Evolutionary conservation across 2,113 vertebrate genomes (phyloP).

Genomic region (Catharus fuscescens): DNA sequence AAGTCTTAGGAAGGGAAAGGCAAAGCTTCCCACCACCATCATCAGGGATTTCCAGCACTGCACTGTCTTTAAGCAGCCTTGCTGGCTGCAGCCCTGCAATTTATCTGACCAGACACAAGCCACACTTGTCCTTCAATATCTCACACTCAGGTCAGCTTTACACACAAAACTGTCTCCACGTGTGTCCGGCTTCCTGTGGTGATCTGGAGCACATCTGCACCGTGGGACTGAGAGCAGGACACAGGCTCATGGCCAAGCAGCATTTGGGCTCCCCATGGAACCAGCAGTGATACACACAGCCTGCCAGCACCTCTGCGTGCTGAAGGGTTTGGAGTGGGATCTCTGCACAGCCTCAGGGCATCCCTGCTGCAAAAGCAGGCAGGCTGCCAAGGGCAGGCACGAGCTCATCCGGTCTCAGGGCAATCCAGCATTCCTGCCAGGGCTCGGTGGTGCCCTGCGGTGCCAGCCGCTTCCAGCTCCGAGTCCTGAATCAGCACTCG

Average conservation of each 20-base stretch:
- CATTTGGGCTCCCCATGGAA: not conserved
- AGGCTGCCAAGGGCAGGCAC: constrained; percentile 19
- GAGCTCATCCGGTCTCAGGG: not conserved
- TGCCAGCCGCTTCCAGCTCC: constrained; percentile 8
- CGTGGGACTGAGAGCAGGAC: rapidly evolving
- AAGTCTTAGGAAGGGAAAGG: not conserved
- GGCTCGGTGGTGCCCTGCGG: not conserved
- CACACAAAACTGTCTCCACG: rapidly evolving
- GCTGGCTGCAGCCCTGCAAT: not conserved
- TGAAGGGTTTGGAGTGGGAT: not conserved
- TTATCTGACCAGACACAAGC: not conserved
- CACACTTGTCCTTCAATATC: not conserved
- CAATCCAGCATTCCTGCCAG: not conserved
- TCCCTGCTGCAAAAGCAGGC: not conserved
- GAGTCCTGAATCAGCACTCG: not conserved
- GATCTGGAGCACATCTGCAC: not conserved
- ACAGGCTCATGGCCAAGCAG: not conserved
- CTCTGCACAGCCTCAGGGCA: not conserved
- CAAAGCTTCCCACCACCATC: not conserved
- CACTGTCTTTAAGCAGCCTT: not conserved
- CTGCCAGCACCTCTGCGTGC: not conserved
- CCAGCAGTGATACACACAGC: not conserved
- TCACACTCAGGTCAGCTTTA: not conserved
- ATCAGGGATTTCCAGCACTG: not conserved
- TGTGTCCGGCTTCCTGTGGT: not conserved